Base-by-base conservation (phyloP, 2,113 vertebrate species). In the Bos javanicus region DNA sequence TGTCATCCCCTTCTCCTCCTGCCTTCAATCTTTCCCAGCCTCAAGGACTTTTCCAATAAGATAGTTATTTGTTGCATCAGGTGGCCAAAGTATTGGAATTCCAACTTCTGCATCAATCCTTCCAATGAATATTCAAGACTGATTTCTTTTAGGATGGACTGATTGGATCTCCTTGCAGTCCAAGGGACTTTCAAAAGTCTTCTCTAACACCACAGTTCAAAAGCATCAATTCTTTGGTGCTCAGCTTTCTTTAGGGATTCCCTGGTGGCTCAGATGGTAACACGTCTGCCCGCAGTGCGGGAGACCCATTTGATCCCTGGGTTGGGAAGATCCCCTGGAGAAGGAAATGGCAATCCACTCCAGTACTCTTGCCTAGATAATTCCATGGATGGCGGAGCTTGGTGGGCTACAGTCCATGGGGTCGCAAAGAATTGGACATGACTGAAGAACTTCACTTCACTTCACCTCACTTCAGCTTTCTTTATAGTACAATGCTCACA, bases 211-310 rank as follows among this genome's bases (percentile, higher is more conserved):
- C 6, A 3, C 30, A 33, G 28, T 33, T 64, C 60, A 64, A 33
- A 64, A 64, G 6, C 60, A 64, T 64, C 30, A 64, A 16, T 64
- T 64, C 60, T 64, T 64, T 0, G 15, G 30, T 1, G 3, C 6
- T 64, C 60, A 64, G 30, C 30, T 64, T 64, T 64, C 60, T 16
- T 64, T 33, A 64, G 23, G 56, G 23, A 25, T 57, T 57, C 56
- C 56, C 56, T 57, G 21, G 56, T 25, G 23, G 56, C 56, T 57
- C 56, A 56, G 54, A 57, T 8, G 10, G 56, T 57, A 57, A 57
- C 0, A 0, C 0, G 9, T 23, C 56, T 57, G 21, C 56, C 25
- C 3, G 0, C 56, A 57, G 25, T 25, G 56, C 8, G 2, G 23
- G 9, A 25, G 56, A 57, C 56, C 56, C 9, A 10, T 57, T 57